Evolutionary conservation across 1,140 invertebrate genomes (phyloP).

Genomic region (Cotesia typhae): DNA sequence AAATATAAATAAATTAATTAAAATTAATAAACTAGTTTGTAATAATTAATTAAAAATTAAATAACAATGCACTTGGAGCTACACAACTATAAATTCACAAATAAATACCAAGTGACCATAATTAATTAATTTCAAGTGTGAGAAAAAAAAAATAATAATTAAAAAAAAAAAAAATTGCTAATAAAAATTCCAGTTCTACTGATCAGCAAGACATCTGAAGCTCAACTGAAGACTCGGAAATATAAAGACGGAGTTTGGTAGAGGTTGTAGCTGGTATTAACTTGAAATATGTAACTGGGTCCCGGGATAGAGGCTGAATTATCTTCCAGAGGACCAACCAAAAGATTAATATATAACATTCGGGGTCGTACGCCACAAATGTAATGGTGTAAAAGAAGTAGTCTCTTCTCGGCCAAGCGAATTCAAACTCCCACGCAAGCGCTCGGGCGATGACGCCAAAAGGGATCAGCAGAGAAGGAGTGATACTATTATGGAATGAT

Average conservation of each 20-base stretch:
- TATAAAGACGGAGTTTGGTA: not conserved
- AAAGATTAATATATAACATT: conserved; percentile 38
- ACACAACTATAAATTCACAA: not conserved
- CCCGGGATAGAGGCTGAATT: conserved; percentile 44
- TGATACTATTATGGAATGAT: conserved; percentile 12
- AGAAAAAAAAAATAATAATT: not conserved
- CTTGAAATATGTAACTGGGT: conserved; percentile 40
- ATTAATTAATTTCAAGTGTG: not conserved
- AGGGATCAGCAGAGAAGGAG: conserved; percentile 3
- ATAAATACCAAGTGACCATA: not conserved
- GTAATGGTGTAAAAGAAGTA: not conserved
- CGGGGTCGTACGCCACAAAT: conserved; percentile 21
- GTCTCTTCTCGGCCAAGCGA: conserved; percentile 8
- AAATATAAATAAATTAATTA: too few relatives aligned
- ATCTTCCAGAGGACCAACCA: conserved; percentile 52
- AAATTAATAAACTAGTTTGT: too few relatives aligned
- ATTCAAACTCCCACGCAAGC: conserved; percentile 26
- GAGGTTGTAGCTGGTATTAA: conserved; percentile 34
- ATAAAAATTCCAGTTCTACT: not conserved
- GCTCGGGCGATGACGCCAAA: conserved; percentile 25
- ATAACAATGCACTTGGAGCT: too few relatives aligned
- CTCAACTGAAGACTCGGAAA: conserved; percentile 48
- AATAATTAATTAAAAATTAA: conserved; percentile 1
- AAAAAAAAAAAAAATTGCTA: not conserved
- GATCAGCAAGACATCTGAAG: conserved; percentile 52